These are phyloP conservation scores for Thunnus thynnus DNA, from an alignment of 2,113 vertebrate species.

Conservation along the genomic window DNA sequence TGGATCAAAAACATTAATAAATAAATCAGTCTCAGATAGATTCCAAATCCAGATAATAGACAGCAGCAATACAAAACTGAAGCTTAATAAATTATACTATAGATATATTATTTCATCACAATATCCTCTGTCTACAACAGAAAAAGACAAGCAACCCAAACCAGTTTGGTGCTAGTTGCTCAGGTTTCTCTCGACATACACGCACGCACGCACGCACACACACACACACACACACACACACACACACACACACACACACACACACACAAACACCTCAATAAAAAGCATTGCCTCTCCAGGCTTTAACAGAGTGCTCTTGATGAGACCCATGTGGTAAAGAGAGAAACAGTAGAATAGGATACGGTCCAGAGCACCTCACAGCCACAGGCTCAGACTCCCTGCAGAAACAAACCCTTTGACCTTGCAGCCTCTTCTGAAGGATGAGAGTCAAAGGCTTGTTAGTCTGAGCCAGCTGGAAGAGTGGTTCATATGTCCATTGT, in stretches of 20 bases:
- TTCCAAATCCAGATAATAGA: constrained; percentile 35
- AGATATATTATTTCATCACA: too few relatives aligned
- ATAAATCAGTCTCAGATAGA: constrained; percentile 40
- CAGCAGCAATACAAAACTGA: background rate
- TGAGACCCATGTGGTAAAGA: constrained; percentile 41
- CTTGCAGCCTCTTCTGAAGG: constrained; percentile 42
- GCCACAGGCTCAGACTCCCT: constrained; percentile 25
- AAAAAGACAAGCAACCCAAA: constrained; percentile 9
- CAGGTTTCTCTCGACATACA: background rate
- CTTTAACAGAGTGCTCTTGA: constrained; percentile 44
- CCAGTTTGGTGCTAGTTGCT: background rate
- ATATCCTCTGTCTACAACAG: constrained; percentile 11
- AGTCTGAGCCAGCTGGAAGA: constrained; percentile 7
- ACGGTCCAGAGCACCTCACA: constrained; percentile 33
- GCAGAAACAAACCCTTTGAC: constrained; percentile 36
- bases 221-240: background rate
- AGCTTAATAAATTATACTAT: constrained; percentile 39
- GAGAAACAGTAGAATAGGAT: constrained; percentile 37
- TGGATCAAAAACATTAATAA: constrained; percentile 8
- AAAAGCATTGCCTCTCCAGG: constrained; percentile 18
- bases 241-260: background rate
- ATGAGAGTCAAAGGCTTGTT: constrained; percentile 39
- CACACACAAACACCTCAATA: background rate
- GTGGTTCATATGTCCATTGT: background rate
- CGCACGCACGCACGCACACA: background rate